Conservation (phyloP, 2,113 vertebrate genomes). For the Perca fluviatilis region DNA sequence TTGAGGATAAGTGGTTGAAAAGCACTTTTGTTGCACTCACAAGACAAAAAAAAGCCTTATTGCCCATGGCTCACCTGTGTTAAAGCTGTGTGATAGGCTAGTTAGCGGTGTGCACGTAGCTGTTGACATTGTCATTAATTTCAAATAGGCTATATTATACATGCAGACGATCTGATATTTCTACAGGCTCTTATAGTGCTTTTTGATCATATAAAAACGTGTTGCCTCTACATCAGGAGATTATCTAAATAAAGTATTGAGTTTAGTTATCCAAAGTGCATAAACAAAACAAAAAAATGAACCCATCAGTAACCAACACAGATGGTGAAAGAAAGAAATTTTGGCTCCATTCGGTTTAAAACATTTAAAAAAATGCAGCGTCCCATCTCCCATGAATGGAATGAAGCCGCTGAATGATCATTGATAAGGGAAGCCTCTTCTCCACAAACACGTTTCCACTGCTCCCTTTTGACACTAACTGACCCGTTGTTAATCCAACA, state of each 20-base stretch:
- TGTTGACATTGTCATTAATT: neutral
- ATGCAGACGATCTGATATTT: neutral
- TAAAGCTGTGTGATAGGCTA: too few species aligned
- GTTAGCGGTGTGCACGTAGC: neutral
- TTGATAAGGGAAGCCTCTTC: slow-evolving; percentile 55
- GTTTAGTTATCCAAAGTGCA: neutral
- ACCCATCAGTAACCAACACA: neutral
- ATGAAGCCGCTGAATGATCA: slow-evolving; percentile 54
- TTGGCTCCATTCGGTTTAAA: neutral
- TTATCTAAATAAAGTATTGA: neutral
- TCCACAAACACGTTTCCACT: slow-evolving; percentile 65
- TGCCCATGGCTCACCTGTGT: neutral
- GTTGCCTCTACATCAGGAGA: neutral
- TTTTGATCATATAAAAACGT: neutral
- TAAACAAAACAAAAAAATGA: neutral
- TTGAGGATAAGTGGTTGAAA: neutral
- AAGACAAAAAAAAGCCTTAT: neutral
- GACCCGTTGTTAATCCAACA: slow-evolving; percentile 81
- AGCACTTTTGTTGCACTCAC: neutral
- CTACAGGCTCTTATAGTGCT: too few species aligned
- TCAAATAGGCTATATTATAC: neutral
- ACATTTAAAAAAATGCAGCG: slow-evolving; percentile 41
- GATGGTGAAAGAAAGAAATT: slow-evolving; percentile 5
- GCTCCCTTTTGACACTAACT: slow-evolving; percentile 75
- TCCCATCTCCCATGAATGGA: slow-evolving; percentile 35